These are phyloP conservation scores for Gallinago stenura DNA, from an alignment of 2,797 vertebrate species.

Conservation along the genomic window DNA sequence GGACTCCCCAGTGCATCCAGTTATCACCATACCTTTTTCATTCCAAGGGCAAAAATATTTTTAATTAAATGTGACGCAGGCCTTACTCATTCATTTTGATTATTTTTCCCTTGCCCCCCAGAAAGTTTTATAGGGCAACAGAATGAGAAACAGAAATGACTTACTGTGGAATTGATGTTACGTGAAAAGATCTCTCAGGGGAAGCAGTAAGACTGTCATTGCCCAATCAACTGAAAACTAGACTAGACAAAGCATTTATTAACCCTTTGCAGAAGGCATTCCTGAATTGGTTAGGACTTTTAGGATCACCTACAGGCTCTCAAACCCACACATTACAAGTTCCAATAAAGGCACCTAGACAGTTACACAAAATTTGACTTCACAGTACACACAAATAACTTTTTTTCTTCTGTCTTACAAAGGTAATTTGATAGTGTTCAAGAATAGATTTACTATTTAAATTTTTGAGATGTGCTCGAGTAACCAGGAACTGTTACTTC, in stretches of 20 bases:
- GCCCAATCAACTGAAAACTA: conserved; percentile 32
- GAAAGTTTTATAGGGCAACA: conserved; percentile 55
- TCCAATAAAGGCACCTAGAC: not conserved
- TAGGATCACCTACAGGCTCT: not conserved
- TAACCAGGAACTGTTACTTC: not conserved
- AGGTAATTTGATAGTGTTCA: not conserved
- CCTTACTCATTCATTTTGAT: conserved; percentile 23
- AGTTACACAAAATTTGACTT: not conserved
- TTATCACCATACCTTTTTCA: conserved; percentile 22
- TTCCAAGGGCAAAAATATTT: conserved; percentile 36
- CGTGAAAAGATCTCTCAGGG: conserved; percentile 50
- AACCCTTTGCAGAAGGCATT: conserved; percentile 23
- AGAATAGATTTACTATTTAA: not conserved
- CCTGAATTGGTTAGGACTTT: not conserved
- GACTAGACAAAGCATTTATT: conserved; percentile 32
- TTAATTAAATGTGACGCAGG: not conserved
- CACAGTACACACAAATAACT: not conserved
- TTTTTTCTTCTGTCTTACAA: not conserved
- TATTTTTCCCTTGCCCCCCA: conserved; percentile 30
- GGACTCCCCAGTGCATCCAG: not conserved
- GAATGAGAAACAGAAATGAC: conserved; percentile 56
- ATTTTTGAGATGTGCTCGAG: not conserved
- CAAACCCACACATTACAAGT: not conserved
- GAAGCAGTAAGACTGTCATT: conserved; percentile 45
- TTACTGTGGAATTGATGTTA: conserved; percentile 55